Percentiles rank a stretch among this genome's conserved stretches.
Conservation (phyloP, 1,140 invertebrate genomes). For the Drosophila rhopaloa region DNA sequence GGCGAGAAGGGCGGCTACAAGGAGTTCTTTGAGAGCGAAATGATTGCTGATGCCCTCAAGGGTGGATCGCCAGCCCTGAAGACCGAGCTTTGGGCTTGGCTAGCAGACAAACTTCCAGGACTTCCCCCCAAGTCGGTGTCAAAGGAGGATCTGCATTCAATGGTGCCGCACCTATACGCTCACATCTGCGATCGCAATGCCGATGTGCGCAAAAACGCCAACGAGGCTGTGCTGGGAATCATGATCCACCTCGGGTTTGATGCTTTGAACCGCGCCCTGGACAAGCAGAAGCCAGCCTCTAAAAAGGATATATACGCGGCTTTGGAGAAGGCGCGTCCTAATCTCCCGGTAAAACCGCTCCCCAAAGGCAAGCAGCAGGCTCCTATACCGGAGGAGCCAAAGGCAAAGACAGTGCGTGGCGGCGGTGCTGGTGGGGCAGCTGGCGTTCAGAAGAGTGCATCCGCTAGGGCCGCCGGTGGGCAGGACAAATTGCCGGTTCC, state of each 20-base stretch:
- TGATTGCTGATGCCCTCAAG: slow-evolving; percentile 94
- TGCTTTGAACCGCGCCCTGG: slow-evolving; percentile 90
- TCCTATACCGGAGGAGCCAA: slow-evolving; percentile 84
- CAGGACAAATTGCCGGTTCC: slow-evolving; percentile 85
- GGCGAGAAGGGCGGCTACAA: slow-evolving; percentile 91
- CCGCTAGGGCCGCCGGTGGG: slow-evolving; percentile 84
- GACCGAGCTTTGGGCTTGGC: slow-evolving; percentile 93
- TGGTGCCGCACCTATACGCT: slow-evolving; percentile 91
- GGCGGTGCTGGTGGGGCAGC: slow-evolving; percentile 69
- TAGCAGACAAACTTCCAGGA: slow-evolving; percentile 91
- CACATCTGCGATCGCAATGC: slow-evolving; percentile 96
- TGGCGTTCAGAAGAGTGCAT: slow-evolving; percentile 83
- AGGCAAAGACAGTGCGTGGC: slow-evolving; percentile 86
- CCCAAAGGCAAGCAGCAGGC: slow-evolving; percentile 86
- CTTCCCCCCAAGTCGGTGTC: slow-evolving; percentile 89
- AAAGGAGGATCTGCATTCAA: slow-evolving; percentile 92
- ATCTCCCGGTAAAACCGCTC: slow-evolving; percentile 93
- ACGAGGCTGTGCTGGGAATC: slow-evolving; percentile 94
- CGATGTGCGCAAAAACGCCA: slow-evolving; percentile 95
- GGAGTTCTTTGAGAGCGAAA: slow-evolving; percentile 94
- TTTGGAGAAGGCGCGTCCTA: slow-evolving; percentile 94
- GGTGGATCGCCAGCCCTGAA: slow-evolving; percentile 93
- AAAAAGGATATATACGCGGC: slow-evolving; percentile 91
- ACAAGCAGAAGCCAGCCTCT: slow-evolving; percentile 95
- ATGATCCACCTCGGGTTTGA: slow-evolving; percentile 97